Evolutionary conservation across 2,888 invertebrate genomes (phyloP), one percentile per base, ranked within the genome.

Genomic region (Oasisia sp.): DNA sequence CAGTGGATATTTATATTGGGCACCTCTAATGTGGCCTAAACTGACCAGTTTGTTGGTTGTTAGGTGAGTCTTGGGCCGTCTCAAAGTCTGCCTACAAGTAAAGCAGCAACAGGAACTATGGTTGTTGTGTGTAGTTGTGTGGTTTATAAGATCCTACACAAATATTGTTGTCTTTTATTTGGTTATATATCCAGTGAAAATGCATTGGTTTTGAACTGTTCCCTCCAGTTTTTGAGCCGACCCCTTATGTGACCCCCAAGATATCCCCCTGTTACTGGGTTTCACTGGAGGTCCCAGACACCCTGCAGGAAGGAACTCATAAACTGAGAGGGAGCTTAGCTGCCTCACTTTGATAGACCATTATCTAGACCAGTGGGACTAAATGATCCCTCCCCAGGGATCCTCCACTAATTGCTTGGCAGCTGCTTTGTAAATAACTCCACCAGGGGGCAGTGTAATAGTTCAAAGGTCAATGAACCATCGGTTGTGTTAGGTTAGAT

Each of bases 331-430:
- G 74, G 27, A 74, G 74, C 74, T 74, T 19, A 74, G 74, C 27
- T 2, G 74, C 74, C n/a, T 74, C 74, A 27, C 74, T 74, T 74
- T 74, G 74, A 74, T 74, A 74, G 14, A 27, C 74, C 74, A 74
- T 74, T 74, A 74, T 74, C 74, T 27, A 74, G 74, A 74, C 74
- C 74, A 74, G 74, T 74, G 74, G 74, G 74, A 74, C 74, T 74
- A 74, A 74, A 74, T 74, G 74, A 74, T 74, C 74, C n/a, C 74
- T 74, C 74, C 74, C 74, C 74, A 74, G 74, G 74, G 74, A 74
- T 14, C 74, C 14, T 74, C 74, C 74, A 74, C 74, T 74, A 74
- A 74, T 74, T 74, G 27, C 74, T 27, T 74, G 74, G 74, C 74
- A 74, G 74, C 74, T 74, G 74, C 27, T 74, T 74, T 74, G 74